phyloP scores from a whole-genome alignment of 2,113 vertebrate genomes.

The Petroica traversi region DNA sequence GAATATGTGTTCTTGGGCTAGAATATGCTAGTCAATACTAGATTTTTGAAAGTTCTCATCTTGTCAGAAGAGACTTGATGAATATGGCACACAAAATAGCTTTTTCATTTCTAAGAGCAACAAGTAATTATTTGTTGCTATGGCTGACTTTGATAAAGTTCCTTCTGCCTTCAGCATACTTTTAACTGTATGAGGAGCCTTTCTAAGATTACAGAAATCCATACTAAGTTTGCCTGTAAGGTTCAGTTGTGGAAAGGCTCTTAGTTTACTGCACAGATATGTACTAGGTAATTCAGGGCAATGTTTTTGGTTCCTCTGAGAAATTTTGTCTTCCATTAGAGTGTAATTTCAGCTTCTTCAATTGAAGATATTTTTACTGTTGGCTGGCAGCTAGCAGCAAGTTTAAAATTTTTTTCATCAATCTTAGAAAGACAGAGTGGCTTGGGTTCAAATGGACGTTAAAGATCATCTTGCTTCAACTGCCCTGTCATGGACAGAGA shows the following conservation, averaged over 20 bases:
- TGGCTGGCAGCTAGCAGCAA: neutral
- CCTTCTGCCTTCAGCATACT: neutral
- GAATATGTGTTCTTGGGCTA: neutral
- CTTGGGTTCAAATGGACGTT: neutral
- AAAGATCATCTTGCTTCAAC: neutral
- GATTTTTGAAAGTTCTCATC: neutral
- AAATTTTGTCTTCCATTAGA: neutral
- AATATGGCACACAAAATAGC: neutral
- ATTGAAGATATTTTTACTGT: neutral
- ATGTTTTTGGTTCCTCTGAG: neutral
- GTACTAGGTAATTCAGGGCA: neutral
- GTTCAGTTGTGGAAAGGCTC: neutral
- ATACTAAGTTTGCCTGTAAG: neutral
- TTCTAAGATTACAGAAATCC: neutral
- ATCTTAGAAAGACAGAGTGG: neutral
- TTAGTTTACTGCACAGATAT: neutral
- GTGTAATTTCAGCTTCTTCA: neutral
- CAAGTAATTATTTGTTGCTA: slow-evolving; percentile 1
- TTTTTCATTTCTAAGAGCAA: slow-evolving; percentile 2
- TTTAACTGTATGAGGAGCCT: neutral
- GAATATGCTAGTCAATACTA: neutral
- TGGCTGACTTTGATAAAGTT: slow-evolving; percentile 34
- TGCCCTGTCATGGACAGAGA: neutral
- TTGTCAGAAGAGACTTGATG: slow-evolving; percentile 9
- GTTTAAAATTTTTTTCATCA: neutral